Base-by-base conservation (phyloP, 2,113 vertebrate species). In the Cynocephalus volans region DNA sequence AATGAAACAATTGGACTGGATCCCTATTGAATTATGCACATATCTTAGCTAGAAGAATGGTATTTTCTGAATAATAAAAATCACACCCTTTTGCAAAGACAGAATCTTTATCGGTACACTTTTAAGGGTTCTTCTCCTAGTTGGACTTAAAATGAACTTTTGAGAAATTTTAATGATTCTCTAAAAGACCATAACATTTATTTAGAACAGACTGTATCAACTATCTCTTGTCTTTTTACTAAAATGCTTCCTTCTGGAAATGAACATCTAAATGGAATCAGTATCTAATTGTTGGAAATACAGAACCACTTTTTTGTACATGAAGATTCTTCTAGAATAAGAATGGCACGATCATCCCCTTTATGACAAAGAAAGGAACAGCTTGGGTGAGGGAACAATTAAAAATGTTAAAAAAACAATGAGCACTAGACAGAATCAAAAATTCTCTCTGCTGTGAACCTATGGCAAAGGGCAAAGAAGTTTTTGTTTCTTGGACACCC, bases 1-100 rank as follows among this genome's bases (percentile, higher is more conserved):
- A 97, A 94, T 97, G 85, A 97, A 97, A 97, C 90, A 96, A 93
- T 98, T 96, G 92, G 88, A 91, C 73, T 92, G 81, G 69, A 88
- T 97, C 58, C 33, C 52, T 97, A 72, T 45, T 97, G 92, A 94
- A 97, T 98, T 96, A 98, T 98, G 96, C 77, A 97, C 48, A 95
- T 95, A 96, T 95, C 56, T 96, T 95, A 96, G 48, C 95, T 83
- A 93, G 96, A 85, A 96, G 60, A 92, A 96, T 92, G 72, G 48
- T 81, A 88, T 96, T 97, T 98, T 90, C 45, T 97, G 84, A 97
- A 96, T 96, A 93, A 92, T 75, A 93, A 96, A 92, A 84, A 52
- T 93, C 33, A 90, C 36, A 92, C 58, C 45, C 19, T 90, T 88
- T 96, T 90, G 28, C 76, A 79, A 88, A 95, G 96, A 45, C 50